Evolutionary conservation across 1,140 invertebrate genomes (phyloP).

Genomic region (Tetramorium simillimum): DNA sequence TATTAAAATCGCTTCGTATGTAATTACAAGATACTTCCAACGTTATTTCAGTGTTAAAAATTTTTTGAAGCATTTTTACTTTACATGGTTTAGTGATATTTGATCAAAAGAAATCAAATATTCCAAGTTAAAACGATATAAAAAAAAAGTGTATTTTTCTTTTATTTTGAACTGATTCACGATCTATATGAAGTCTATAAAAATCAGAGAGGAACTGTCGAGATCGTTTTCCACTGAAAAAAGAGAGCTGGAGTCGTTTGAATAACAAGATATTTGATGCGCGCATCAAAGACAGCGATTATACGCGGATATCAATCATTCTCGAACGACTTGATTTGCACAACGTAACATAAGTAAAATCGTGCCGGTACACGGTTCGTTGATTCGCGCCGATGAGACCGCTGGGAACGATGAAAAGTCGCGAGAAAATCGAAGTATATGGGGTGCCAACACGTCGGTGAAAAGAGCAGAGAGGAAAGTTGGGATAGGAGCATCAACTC

Average conservation of each 20-base stretch:
- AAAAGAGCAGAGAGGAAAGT: conserved; percentile 25
- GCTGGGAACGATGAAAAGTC: conserved; percentile 44
- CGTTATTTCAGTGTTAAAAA: conserved; percentile 19
- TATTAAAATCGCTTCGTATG: neutral
- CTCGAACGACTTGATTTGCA: conserved; percentile 29
- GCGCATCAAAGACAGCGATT: conserved; percentile 3
- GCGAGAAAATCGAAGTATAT: conserved; percentile 40
- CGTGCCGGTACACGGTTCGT: conserved; percentile 22
- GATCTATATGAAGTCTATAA: neutral
- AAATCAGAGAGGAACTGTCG: neutral
- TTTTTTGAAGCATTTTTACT: neutral
- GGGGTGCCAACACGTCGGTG: conserved; percentile 6
- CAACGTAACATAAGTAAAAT: conserved; percentile 35
- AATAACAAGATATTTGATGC: neutral
- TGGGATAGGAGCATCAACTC: conserved; percentile 27
- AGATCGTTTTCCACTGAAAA: neutral
- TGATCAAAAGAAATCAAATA: neutral
- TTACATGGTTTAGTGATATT: neutral
- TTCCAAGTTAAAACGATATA: neutral
- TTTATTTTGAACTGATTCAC: neutral
- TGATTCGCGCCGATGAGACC: conserved; percentile 47
- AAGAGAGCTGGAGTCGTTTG: neutral
- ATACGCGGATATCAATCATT: conserved; percentile 30
- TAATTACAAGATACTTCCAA: neutral
- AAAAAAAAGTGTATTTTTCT: neutral